Percentiles rank a stretch among this genome's conserved stretches.
phyloP scores from a whole-genome alignment of 2,888 invertebrate species.

The Cistogaster globosa region DNA sequence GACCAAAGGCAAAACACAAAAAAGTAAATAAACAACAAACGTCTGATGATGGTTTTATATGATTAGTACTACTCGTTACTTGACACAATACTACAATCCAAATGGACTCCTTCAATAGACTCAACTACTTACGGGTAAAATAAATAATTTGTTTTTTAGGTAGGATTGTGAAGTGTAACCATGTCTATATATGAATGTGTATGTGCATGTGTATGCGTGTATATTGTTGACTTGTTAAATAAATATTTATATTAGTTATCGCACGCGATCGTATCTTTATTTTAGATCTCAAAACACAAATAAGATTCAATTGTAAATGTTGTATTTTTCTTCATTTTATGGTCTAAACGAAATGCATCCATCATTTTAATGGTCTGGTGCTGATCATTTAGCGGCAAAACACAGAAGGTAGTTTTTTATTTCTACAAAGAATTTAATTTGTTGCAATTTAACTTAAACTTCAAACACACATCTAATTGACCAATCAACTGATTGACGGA shows the following conservation, averaged over 20 bases:
- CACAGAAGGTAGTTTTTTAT: constrained; percentile 31
- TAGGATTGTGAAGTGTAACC: constrained; percentile 13
- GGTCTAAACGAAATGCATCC: constrained; percentile 49
- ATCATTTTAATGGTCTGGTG: constrained; percentile 52
- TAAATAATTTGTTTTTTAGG: constrained; percentile 27
- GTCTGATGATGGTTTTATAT: constrained; percentile 33
- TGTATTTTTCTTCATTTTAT: constrained; percentile 20
- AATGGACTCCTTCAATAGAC: background rate
- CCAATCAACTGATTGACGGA: constrained; percentile 14
- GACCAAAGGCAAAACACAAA: constrained; percentile 49
- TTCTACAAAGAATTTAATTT: constrained; percentile 37
- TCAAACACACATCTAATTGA: constrained; percentile 45
- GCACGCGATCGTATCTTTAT: constrained; percentile 58
- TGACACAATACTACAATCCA: constrained; percentile 24
- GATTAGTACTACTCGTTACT: constrained; percentile 37
- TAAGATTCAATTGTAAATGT: constrained; percentile 22
- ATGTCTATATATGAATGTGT: background rate
- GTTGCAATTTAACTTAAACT: constrained; percentile 54
- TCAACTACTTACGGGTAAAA: constrained; percentile 19
- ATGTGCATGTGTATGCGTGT: too few species aligned
- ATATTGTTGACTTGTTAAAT: constrained; percentile 50
- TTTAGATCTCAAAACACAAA: constrained; percentile 43
- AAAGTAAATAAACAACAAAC: constrained; percentile 25
- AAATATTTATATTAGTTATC: constrained; percentile 62
- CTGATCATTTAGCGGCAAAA: constrained; percentile 56